Base-by-base conservation (phyloP, 1,140 invertebrate genomes). In the Helicoverpa zea region DNA sequence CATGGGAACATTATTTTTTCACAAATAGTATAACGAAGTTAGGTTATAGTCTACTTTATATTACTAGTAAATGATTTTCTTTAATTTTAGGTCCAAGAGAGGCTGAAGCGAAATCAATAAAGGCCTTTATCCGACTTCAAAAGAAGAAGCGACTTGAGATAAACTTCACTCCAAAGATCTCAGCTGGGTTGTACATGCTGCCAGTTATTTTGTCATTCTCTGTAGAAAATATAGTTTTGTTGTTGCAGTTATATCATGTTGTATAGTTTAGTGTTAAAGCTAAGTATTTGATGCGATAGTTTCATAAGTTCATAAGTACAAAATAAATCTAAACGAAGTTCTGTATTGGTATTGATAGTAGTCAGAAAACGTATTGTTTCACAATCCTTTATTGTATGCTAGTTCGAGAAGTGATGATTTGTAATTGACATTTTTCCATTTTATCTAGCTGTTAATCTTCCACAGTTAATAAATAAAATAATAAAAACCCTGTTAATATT, bases 161-260 rank as follows among this genome's bases (percentile, higher is more conserved):
- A 14, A 58, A 72, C 23, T 30, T 79, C 14, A 13, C 73, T 2
- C 30, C 78, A 10, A 66, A 54, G 18, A 51, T 61, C 13, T 35
- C 66, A 2, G 78, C 43, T 12, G 68, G 78, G 11, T 35, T 72
- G 66, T 56, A 59, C 47, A 18, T 79, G 16, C 29, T 79, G 54
- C 64, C 78, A 16, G 7, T 61, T n/a, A 59, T 79, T 3, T n/a
- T 79, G 1, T 49, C 56, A 0, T 30, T 79, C 18, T 43, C 43
- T 16, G 29, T 66, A 35, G 51, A 56, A n/a, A 49, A 79, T 66
- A 9, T 73, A 3, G 43, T 79, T 47, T 54, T 79, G n/a, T 30
- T 72, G 14, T 30, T 79, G 43, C 78, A 79, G 23, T 79, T 79
- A 30, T 59, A 61, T 18, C 56, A 58, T 72, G 14, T 59, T 43